These are phyloP conservation scores for Zaprionus lachaisei DNA, from an alignment of 1,140 invertebrate genomes.

Conservation along the genomic window DNA sequence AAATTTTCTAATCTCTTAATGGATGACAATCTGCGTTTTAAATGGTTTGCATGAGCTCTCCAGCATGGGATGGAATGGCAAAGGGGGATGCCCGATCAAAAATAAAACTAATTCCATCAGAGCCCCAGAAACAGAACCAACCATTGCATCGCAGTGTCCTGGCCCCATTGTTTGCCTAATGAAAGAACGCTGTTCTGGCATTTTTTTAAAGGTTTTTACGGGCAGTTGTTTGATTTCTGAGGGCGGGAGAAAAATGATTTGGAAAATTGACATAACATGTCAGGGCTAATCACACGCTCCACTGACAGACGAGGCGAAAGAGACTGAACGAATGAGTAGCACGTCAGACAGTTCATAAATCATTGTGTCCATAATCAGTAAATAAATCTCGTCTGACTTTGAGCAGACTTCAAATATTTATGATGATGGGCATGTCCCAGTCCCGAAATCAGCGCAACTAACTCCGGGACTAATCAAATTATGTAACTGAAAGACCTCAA, in stretches of 20 bases:
- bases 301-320: slow-evolving; percentile 40
- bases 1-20: slow-evolving; percentile 82
- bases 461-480: slow-evolving; percentile 71
- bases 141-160: slow-evolving; percentile 8
- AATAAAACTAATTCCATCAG: slow-evolving; percentile 83
- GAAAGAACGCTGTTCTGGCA: slow-evolving; percentile 78
- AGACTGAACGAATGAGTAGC: background rate
- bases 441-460: slow-evolving; percentile 48
- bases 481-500: slow-evolving; percentile 67
- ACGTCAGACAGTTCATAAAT: slow-evolving; percentile 71
- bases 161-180: slow-evolving; percentile 75
- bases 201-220: slow-evolving; percentile 75
- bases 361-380: slow-evolving; percentile 62
- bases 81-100: slow-evolving; percentile 28
- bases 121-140: slow-evolving; percentile 18
- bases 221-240: slow-evolving; percentile 59
- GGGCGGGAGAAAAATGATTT: slow-evolving; percentile 66
- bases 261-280: slow-evolving; percentile 80
- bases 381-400: slow-evolving; percentile 46
- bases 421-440: slow-evolving; percentile 46
- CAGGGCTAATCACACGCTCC: slow-evolving; percentile 74
- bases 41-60: slow-evolving; percentile 70
- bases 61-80: slow-evolving; percentile 22
- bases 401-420: slow-evolving; percentile 66
- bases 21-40: slow-evolving; percentile 83